Conservation (phyloP, 1,140 invertebrate genomes). For the Globodera rostochiensis region DNA sequence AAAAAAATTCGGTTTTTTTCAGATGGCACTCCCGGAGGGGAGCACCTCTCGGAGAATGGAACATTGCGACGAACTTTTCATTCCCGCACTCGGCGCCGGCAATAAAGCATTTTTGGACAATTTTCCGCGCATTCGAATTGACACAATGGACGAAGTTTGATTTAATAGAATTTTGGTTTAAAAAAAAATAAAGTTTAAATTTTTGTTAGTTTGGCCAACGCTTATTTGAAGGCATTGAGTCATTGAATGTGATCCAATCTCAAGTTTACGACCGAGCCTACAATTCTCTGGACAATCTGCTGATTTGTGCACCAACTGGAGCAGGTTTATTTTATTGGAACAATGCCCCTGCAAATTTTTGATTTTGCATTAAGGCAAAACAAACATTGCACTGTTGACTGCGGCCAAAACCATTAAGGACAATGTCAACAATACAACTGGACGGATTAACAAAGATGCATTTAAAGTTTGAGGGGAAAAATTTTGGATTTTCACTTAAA, state of each 20-base stretch:
- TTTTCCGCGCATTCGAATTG: slow-evolving; percentile 69
- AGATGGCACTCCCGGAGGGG: slow-evolving; percentile 78
- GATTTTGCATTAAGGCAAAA: slow-evolving; percentile 73
- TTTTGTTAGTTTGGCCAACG: slow-evolving; percentile 79
- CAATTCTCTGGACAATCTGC: slow-evolving; percentile 91
- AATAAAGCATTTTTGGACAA: slow-evolving; percentile 59
- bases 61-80: slow-evolving; percentile 73
- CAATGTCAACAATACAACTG: slow-evolving; percentile 69
- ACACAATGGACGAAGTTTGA: slow-evolving; percentile 53
- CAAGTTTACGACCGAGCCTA: slow-evolving; percentile 93
- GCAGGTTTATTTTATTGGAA: slow-evolving; percentile 74
- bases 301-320: slow-evolving; percentile 93
- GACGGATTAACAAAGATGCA: slow-evolving; percentile 81
- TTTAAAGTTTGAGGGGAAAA: slow-evolving; percentile 70
- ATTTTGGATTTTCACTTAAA: not conserved
- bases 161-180: not conserved
- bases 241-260: slow-evolving; percentile 90
- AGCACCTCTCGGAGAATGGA: slow-evolving; percentile 20
- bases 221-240: slow-evolving; percentile 82
- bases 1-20: not conserved
- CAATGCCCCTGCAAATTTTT: not conserved
- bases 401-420: slow-evolving; percentile 86
- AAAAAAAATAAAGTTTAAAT: not conserved
- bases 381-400: slow-evolving; percentile 92
- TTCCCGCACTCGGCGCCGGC: slow-evolving; percentile 71